A percentile compares a stretch with the other conserved stretches of the same genome.
Conservation (phyloP, 2,113 vertebrate species). For the Entelurus aequoreus region DNA sequence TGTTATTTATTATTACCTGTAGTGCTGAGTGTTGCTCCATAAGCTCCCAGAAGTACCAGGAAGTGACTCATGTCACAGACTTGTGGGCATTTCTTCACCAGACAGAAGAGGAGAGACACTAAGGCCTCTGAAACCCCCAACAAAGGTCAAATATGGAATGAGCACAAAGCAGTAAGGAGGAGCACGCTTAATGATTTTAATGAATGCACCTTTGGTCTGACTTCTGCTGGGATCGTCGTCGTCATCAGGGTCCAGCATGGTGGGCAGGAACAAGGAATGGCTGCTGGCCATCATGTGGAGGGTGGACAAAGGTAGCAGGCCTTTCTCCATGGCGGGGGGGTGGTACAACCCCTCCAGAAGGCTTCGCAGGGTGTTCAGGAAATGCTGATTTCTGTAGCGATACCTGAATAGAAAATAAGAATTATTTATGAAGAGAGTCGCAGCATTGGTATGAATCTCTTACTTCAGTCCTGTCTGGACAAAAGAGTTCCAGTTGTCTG, state of each 20-base stretch:
- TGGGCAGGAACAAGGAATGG: conserved; percentile 88
- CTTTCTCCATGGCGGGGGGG: conserved; percentile 29
- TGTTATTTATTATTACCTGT: conserved; percentile 53
- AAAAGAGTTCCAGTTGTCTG: conserved; percentile 82
- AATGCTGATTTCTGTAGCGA: conserved; percentile 78
- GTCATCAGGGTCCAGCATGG: conserved; percentile 69
- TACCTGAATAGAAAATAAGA: conserved; percentile 62
- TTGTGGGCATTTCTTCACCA: conserved; percentile 77
- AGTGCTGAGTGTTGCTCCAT: conserved; percentile 80
- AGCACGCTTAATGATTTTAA: too few relatives aligned
- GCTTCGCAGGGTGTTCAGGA: conserved; percentile 70
- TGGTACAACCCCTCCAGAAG: conserved; percentile 71
- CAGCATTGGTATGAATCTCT: neutral
- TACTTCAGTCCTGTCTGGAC: conserved; percentile 85
- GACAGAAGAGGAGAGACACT: conserved; percentile 75
- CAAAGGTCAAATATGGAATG: neutral
- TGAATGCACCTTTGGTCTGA: conserved; percentile 73
- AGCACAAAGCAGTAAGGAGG: neutral
- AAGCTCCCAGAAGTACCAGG: conserved; percentile 84
- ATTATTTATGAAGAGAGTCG: neutral
- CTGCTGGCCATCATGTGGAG: conserved; percentile 87
- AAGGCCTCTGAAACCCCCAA: conserved; percentile 73
- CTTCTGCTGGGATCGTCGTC: conserved; percentile 30
- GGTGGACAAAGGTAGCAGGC: conserved; percentile 69
- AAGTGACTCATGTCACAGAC: conserved; percentile 84